Base-by-base conservation (phyloP, 2,888 invertebrate species). In the Cheilosia vulpina region DNA sequence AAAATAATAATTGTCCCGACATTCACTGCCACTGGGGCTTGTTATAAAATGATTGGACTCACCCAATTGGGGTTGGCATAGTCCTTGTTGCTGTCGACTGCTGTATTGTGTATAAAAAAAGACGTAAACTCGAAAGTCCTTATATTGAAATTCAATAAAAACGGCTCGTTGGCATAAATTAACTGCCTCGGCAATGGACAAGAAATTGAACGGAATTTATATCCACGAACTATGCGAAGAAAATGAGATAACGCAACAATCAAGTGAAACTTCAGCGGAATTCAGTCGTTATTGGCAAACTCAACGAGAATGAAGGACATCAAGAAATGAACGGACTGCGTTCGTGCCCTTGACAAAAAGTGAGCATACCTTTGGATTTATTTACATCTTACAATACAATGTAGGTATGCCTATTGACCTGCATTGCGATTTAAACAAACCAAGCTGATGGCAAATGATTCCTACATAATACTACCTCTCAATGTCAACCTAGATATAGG, bases 111-210 rank as follows among this genome's bases (percentile, higher is more conserved):
- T 15, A 52, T 57, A 38, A 60, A 57, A 57, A 66, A 34, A 38
- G 69, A 62, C 27, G 27, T 47, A 19, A 62, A 78, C 62, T 81
- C 53, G 21, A 66, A 62, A 69, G 78, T 72, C 55, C 52, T 83
- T 73, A 52, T 34, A 66, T 72, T 72, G 66, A 83, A 83, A 55
- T 78, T 78, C 57, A 68, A 77, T 72, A 62, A 77, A 78, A 78
- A 63, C 45, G 24, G 4, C 24, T 52, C 52, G 68, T 53, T 79
- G 79, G 45, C 79, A 72, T 63, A 77, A 72, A 83, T 82, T 82
- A 82, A 77, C 77, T 82, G 65, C 7, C 11, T 45, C 57, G 58
- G 57, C 47, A 82, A 82, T 82, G 53, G 60, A 31, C 45, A 43
- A 60, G 15, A 66, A 72, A 82, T 77, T 77, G 60, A 31, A 50